phyloP scores from a whole-genome alignment of 2,797 vertebrate genomes.

The Mormyrus proboscirostris region DNA sequence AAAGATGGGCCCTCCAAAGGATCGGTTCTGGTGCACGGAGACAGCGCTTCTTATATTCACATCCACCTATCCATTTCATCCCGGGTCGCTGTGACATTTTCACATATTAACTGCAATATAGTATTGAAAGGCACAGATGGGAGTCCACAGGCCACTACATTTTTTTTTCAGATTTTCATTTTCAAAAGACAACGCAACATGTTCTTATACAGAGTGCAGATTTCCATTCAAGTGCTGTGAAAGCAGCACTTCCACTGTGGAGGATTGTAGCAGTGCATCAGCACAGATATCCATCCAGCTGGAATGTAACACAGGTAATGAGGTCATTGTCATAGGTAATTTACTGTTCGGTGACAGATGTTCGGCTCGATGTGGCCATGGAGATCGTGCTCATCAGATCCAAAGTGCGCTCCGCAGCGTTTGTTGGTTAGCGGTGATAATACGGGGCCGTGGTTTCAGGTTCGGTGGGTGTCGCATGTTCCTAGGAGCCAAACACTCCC shows the following conservation, averaged over 20 bases:
- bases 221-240: background rate
- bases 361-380: background rate
- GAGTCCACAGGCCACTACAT: background rate
- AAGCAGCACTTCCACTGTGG: background rate
- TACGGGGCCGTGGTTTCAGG: background rate
- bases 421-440: background rate
- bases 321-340: background rate
- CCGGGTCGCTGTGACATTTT: background rate
- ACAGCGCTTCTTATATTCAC: background rate
- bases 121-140: background rate
- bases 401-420: background rate
- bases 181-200: background rate
- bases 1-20: background rate
- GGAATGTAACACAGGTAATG: background rate
- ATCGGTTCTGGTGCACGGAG: background rate
- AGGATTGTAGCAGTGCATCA: background rate
- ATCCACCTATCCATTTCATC: background rate
- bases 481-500: background rate
- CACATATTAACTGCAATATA: slow-evolving; percentile 1
- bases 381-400: background rate
- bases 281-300: background rate
- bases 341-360: background rate
- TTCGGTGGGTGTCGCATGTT: background rate
- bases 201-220: background rate
- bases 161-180: background rate